phyloP scores from a whole-genome alignment of 2,888 invertebrate genomes.

The Dynastes maya region DNA sequence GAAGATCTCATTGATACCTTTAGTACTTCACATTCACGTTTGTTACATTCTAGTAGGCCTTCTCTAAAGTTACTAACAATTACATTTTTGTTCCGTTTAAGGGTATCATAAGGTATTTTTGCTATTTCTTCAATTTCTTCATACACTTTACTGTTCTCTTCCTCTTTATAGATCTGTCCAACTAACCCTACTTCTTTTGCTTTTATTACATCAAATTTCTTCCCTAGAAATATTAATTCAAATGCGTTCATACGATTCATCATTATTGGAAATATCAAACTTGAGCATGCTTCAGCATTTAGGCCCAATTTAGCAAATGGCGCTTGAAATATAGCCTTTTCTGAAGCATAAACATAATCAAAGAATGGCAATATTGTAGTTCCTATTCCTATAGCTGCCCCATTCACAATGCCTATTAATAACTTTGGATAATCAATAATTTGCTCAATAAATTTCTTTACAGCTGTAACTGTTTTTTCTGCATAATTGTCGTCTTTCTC shows the following conservation, averaged over 20 bases:
- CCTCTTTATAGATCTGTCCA: slow-evolving; percentile 81
- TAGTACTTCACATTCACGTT: slow-evolving; percentile 80
- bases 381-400: slow-evolving; percentile 94
- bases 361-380: slow-evolving; percentile 88
- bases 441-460: slow-evolving; percentile 79
- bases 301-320: slow-evolving; percentile 91
- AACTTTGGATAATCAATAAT: slow-evolving; percentile 92
- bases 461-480: slow-evolving; percentile 55
- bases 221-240: slow-evolving; percentile 74
- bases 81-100: slow-evolving; percentile 82
- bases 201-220: slow-evolving; percentile 85
- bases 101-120: slow-evolving; percentile 74
- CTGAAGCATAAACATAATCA: slow-evolving; percentile 92
- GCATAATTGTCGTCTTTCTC: slow-evolving; percentile 37
- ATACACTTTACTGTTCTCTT: slow-evolving; percentile 73
- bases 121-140: slow-evolving; percentile 75
- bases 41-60: slow-evolving; percentile 78
- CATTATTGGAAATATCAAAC: slow-evolving; percentile 86
- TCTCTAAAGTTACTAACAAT: slow-evolving; percentile 76
- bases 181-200: slow-evolving; percentile 86
- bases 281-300: slow-evolving; percentile 92
- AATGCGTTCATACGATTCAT: slow-evolving; percentile 86
- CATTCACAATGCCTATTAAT: slow-evolving; percentile 91
- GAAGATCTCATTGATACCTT: slow-evolving; percentile 77
- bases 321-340: slow-evolving; percentile 88